These are phyloP conservation scores for Tachina fera DNA, from an alignment of 2,888 invertebrate species.

Conservation along the genomic window DNA sequence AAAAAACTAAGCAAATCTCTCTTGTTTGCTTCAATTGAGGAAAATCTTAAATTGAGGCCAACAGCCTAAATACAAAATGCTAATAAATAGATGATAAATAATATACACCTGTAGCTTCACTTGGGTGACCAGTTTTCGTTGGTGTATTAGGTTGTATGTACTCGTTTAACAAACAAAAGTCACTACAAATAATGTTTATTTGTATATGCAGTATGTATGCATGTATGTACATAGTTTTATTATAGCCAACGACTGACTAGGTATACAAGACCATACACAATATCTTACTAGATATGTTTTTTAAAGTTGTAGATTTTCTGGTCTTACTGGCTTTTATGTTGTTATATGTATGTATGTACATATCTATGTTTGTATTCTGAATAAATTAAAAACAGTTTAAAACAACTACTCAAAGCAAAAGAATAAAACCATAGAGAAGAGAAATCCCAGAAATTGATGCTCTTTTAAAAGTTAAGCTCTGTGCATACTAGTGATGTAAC, in stretches of 20 bases:
- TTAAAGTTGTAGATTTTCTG: slow-evolving; percentile 53
- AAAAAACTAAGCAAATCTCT: slow-evolving; percentile 13
- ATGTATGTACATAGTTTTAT: slow-evolving; percentile 1
- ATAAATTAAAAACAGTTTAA: slow-evolving; percentile 62
- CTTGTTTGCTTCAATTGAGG: slow-evolving; percentile 24
- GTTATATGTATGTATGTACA: slow-evolving; percentile 39
- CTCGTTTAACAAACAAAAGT: slow-evolving; percentile 30
- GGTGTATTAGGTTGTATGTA: slow-evolving; percentile 22
- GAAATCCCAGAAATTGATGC: slow-evolving; percentile 50
- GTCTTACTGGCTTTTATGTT: slow-evolving; percentile 61
- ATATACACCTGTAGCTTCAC: slow-evolving; percentile 69
- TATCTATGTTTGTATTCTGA: slow-evolving; percentile 56
- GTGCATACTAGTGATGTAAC: not conserved
- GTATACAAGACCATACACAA: slow-evolving; percentile 27
- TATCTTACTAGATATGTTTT: slow-evolving; percentile 24
- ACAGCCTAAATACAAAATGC: slow-evolving; percentile 49
- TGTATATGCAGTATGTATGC: not conserved
- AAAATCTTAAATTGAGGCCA: slow-evolving; percentile 57
- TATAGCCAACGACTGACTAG: slow-evolving; percentile 19
- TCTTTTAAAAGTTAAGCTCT: slow-evolving; percentile 48
- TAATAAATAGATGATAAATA: slow-evolving; percentile 36
- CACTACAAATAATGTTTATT: slow-evolving; percentile 35
- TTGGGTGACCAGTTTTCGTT: slow-evolving; percentile 64
- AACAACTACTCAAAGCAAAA: slow-evolving; percentile 18
- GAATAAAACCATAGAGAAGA: slow-evolving; percentile 33